A percentile compares a stretch with the other conserved stretches of the same genome.
Evolutionary conservation across 2,113 vertebrate species (phyloP).

Genomic region (Dasyurus viverrinus): DNA sequence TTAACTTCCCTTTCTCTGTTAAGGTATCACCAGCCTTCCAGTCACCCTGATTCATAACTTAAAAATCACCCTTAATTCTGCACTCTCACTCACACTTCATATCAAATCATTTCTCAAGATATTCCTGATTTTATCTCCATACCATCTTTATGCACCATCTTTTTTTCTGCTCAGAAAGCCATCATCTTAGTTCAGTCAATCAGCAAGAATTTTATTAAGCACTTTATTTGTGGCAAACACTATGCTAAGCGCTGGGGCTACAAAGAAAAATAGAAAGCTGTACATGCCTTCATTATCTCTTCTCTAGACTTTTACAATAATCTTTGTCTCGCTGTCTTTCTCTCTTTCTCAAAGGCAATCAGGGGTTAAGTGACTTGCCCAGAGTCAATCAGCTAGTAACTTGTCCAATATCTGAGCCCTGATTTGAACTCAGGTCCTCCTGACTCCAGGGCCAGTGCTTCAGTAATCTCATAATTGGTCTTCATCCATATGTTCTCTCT

Average conservation of each 20-base stretch:
- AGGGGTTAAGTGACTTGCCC: too few relatives aligned
- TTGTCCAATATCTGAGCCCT: too few relatives aligned
- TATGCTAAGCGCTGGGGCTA: neutral
- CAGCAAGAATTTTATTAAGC: neutral
- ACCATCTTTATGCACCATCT: neutral
- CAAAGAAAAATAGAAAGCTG: neutral
- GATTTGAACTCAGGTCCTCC: too few relatives aligned
- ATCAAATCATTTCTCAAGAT: neutral
- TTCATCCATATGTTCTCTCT: neutral
- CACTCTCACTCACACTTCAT: neutral
- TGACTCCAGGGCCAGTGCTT: too few relatives aligned
- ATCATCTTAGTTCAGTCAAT: neutral
- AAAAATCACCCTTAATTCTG: neutral
- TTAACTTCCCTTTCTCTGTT: neutral
- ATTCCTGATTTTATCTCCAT: neutral
- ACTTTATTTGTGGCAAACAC: neutral
- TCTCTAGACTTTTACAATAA: neutral
- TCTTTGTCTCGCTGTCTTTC: neutral
- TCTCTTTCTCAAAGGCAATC: too few relatives aligned
- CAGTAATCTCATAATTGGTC: neutral
- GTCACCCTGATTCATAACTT: neutral
- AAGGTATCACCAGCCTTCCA: neutral
- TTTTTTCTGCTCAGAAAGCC: neutral
- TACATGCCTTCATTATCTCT: neutral
- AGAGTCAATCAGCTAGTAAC: too few relatives aligned